Base-by-base conservation (phyloP, 2,888 invertebrate genomes). In the Troides oblongomaculatus region DNA sequence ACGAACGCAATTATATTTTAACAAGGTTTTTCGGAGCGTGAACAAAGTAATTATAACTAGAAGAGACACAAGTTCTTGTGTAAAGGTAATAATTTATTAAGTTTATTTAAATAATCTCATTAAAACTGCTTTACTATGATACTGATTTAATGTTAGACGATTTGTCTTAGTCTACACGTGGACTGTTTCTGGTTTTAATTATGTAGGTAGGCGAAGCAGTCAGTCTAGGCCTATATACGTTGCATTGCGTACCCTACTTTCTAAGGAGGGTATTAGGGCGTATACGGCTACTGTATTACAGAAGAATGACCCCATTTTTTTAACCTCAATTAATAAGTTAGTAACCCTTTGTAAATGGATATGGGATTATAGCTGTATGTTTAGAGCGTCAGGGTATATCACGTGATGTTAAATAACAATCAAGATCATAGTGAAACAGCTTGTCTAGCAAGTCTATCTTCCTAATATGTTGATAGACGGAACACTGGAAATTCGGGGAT, bases 31-130 rank as follows among this genome's bases (percentile, higher is more conserved):
- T 50, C 18, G 50, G 17, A 50, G 50, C 50, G 50, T 50, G 50
- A 50, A 50, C 1, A 50, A 50, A 4, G 50, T 50, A 50, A 50
- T 50, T 14, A 50, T 5, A 14, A 50, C 50, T 53, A 21, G 57
- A 21, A 21, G 21, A 57, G 21, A 57, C 57, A 57, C 10, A 21
- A n/a, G 57, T 23, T 21, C 10, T 57, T 57, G 18, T 39, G 30
- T 56, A 56, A 64, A 57, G 18, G 57, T 43, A 23, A 39, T 57
- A 57, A 30, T 58, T 58, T 39, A 64, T 64, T 64, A 64, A 58
- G 23, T 23, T n/a, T 12, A 57, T 50, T 18, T 50, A 50, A 50
- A 50, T 50, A 50, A 17, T 17, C 14, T 50, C 50, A 50, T 50
- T 50, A 18, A 50, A 10, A 50, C 7, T 57, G 10, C 18, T 57